A percentile compares a stretch with the other conserved stretches of the same genome.
Conservation (phyloP, 2,113 vertebrate genomes). For the Panthera tigris region DNA sequence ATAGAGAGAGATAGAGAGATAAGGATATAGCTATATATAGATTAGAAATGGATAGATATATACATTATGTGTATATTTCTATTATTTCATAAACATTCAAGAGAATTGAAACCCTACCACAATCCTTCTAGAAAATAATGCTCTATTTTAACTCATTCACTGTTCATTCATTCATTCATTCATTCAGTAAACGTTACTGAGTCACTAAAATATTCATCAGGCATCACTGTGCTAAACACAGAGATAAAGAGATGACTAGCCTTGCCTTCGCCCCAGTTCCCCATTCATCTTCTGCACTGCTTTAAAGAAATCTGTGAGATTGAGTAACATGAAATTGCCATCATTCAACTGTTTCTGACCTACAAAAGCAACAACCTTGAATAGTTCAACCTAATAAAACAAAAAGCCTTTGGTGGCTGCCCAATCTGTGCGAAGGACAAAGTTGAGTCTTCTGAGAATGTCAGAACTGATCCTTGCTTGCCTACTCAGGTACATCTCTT, state of each 20-base stretch:
- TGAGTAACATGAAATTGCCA: not conserved
- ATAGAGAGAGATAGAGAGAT: too few species aligned
- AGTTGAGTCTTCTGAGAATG: not conserved
- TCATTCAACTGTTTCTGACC: constrained; percentile 10
- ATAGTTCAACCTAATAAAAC: not conserved
- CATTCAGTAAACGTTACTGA: not conserved
- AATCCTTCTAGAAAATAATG: not conserved
- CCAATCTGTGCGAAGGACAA: not conserved
- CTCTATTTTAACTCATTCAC: not conserved
- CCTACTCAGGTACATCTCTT: not conserved
- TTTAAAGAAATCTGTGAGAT: not conserved
- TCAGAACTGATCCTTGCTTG: not conserved
- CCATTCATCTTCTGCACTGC: not conserved
- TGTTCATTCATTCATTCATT: not conserved
- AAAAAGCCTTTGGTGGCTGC: not conserved
- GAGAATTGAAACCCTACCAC: not conserved
- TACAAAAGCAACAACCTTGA: not conserved
- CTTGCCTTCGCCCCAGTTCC: not conserved
- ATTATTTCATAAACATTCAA: not conserved
- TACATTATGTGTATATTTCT: not conserved
- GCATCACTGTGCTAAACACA: not conserved
- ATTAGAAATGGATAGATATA: not conserved
- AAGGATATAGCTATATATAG: too few species aligned
- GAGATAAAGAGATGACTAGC: not conserved
- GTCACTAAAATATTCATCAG: not conserved